phyloP scores from a whole-genome alignment of 2,797 vertebrate species.

The Falco cherrug region DNA sequence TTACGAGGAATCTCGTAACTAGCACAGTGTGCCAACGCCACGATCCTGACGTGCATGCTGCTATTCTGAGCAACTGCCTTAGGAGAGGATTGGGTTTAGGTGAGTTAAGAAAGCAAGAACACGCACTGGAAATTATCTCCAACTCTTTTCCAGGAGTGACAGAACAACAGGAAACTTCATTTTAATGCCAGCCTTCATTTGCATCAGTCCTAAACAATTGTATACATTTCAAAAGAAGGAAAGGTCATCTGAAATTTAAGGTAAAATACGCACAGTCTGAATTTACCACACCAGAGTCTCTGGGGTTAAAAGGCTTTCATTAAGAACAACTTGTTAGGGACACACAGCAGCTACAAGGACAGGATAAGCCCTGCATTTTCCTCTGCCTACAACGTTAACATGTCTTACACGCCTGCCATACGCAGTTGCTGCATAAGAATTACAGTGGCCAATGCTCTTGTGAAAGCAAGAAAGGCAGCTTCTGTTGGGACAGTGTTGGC shows the following conservation, averaged over 20 bases:
- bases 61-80: slow-evolving; percentile 28
- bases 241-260: neutral
- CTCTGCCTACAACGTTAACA: neutral
- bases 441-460: neutral
- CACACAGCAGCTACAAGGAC: neutral
- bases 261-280: neutral
- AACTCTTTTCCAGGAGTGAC: neutral
- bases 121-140: neutral
- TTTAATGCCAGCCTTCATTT: neutral
- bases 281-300: neutral
- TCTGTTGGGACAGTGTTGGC: neutral
- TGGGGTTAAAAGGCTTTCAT: neutral
- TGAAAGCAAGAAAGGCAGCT: neutral
- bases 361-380: neutral
- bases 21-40: neutral
- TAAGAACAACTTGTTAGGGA: neutral
- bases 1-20: neutral
- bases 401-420: neutral
- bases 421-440: neutral
- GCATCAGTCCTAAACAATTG: neutral
- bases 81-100: slow-evolving; percentile 13
- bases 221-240: neutral
- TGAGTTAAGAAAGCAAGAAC: neutral
- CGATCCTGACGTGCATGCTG: neutral
- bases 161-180: neutral